Base-by-base conservation (phyloP, 2,888 invertebrate genomes). In the Choreutis nemorana region DNA sequence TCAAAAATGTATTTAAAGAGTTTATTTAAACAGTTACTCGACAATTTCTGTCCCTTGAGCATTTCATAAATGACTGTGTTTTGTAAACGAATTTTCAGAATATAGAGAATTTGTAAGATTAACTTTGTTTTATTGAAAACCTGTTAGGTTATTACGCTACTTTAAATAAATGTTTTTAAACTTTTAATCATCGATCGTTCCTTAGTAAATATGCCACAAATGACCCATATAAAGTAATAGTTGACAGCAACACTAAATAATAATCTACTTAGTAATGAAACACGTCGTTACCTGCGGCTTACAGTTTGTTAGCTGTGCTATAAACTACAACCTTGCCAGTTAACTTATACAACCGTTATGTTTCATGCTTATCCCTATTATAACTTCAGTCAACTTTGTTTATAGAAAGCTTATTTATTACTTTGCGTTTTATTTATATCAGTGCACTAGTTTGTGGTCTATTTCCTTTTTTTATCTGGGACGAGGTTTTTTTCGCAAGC, bases 191-290 rank as follows among this genome's bases (percentile, higher is more conserved):
- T n/a, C n/a, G n/a, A n/a, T n/a, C n/a, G n/a, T n/a, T n/a, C n/a
- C n/a, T n/a, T n/a, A n/a, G n/a, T n/a, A n/a, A n/a, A n/a, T n/a
- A n/a, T n/a, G n/a, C n/a, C n/a, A n/a, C n/a, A n/a, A n/a, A n/a
- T n/a, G n/a, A n/a, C n/a, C 44, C 39, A 41, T 48, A 53, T 54
- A 54, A 58, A 56, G 39, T 41, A 39, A 40, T 39, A 14, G 40
- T 49, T 49, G 54, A 45, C 47, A 45, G 40, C 35, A 40, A 44
- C 50, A 50, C n/a, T 62, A 62, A 65, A 64, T 68, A 59, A 59
- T 53, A 59, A 36, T 56, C 49, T 49, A 61, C 55, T 60, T 50
- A 57, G 64, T 61, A 59, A 62, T 55, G 57, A 62, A 62, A 55
- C 47, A 60, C 60, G 50, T 61, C 58, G 56, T 66, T 60, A 62